phyloP scores from a whole-genome alignment of 2,113 vertebrate species.

The Rattus rattus region DNA sequence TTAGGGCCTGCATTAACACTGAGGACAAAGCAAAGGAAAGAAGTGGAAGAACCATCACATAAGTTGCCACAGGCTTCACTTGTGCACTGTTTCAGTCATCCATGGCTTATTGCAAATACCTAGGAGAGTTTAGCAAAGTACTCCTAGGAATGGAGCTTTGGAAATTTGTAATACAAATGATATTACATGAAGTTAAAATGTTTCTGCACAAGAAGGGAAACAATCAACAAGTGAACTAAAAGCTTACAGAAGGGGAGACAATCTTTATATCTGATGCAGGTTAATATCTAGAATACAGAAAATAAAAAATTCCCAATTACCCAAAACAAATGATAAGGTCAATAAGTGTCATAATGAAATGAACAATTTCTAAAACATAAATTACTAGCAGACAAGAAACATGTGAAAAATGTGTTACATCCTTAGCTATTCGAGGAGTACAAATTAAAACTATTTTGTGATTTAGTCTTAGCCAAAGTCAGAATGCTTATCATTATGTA shows the following conservation, averaged over 20 bases:
- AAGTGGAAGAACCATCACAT: neutral
- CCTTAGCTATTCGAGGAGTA: neutral
- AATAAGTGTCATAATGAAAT: neutral
- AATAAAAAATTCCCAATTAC: neutral
- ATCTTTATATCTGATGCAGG: neutral
- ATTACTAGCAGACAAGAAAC: neutral
- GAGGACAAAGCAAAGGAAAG: neutral
- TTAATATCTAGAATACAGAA: neutral
- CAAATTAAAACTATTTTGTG: neutral
- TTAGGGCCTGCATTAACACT: neutral
- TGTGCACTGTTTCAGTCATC: neutral
- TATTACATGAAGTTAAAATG: neutral
- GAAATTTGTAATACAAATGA: neutral
- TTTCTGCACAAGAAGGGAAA: neutral
- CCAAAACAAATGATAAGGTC: too few relatives aligned
- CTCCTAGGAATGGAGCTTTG: neutral
- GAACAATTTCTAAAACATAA: neutral
- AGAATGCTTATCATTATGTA: neutral
- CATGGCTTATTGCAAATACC: neutral
- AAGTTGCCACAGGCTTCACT: neutral
- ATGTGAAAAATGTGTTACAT: neutral
- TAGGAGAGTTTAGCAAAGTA: neutral
- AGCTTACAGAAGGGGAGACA: neutral
- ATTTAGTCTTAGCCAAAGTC: neutral
- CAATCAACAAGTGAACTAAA: neutral